These are phyloP conservation scores for Acronicta alni DNA, from an alignment of 2,888 invertebrate species.

Conservation along the genomic window DNA sequence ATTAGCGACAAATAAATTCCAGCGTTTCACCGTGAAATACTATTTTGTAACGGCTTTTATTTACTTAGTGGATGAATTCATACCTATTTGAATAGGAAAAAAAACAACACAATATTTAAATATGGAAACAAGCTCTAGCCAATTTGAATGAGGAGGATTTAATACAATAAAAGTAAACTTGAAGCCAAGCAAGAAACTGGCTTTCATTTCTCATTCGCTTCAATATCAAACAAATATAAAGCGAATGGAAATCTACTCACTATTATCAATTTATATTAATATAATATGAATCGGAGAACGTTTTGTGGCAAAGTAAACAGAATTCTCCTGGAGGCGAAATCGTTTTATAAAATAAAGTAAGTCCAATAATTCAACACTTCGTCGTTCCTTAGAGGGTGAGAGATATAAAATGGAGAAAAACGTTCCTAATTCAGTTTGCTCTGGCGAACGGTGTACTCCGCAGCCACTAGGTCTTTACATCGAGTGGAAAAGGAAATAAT, in stretches of 20 bases:
- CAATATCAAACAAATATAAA: constrained; percentile 45
- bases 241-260: constrained; percentile 58
- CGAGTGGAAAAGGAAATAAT: constrained; percentile 75
- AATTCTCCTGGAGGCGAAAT: constrained; percentile 77
- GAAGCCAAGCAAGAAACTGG: constrained; percentile 2
- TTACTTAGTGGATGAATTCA: neutral
- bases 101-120: too few species aligned
- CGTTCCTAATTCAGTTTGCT: constrained; percentile 86
- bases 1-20: constrained; percentile 20
- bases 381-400: constrained; percentile 78
- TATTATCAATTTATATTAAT: constrained; percentile 71
- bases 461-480: constrained; percentile 74
- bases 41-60: constrained; percentile 12
- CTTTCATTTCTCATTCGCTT: constrained; percentile 33
- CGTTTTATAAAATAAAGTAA: constrained; percentile 87
- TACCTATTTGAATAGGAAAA: too few species aligned
- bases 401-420: constrained; percentile 86
- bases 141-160: too few species aligned
- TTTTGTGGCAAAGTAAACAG: constrained; percentile 80
- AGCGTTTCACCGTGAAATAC: constrained; percentile 10
- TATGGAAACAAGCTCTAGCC: too few species aligned
- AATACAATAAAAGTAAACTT: too few species aligned
- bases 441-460: constrained; percentile 73
- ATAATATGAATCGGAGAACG: constrained; percentile 67
- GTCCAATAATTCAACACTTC: constrained; percentile 87